Conservation (phyloP, 1,140 invertebrate genomes). For the Eulimnadia texana region DNA sequence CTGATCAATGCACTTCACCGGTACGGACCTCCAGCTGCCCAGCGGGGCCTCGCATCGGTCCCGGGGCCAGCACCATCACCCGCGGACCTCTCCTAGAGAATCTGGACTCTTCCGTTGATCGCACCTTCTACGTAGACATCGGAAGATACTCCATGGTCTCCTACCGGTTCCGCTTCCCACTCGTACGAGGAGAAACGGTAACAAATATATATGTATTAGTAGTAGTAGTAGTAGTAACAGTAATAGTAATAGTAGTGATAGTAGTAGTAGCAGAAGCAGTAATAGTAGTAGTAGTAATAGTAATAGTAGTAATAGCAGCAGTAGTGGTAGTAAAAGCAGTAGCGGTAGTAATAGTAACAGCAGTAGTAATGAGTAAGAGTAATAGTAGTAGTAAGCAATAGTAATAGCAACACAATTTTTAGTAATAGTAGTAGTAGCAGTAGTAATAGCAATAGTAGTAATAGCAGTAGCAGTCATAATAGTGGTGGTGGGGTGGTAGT, state of each 20-base stretch:
- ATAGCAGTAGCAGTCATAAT: no score
- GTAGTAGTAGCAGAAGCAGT: no score
- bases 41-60: not conserved
- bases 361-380: no score
- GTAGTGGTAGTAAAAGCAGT: no score
- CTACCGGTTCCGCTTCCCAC: slow-evolving; percentile 16
- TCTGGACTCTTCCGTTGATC: not conserved
- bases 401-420: no score
- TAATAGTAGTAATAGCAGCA: no score
- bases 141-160: slow-evolving; percentile 4
- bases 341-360: no score
- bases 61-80: not conserved
- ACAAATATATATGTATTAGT: slow-evolving; percentile 5
- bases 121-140: slow-evolving; percentile 13
- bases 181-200: slow-evolving; percentile 7
- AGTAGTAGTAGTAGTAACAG: not conserved
- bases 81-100: slow-evolving; percentile 9
- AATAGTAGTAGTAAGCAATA: no score
- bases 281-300: slow-evolving; percentile 3
- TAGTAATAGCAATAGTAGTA: no score
- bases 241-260: slow-evolving; percentile 3
- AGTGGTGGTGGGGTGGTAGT: no score
- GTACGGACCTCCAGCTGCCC: not conserved
- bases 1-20: slow-evolving; percentile 10
- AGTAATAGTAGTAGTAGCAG: no score